phyloP scores from a whole-genome alignment of 2,888 invertebrate species.

The Patella depressa region DNA sequence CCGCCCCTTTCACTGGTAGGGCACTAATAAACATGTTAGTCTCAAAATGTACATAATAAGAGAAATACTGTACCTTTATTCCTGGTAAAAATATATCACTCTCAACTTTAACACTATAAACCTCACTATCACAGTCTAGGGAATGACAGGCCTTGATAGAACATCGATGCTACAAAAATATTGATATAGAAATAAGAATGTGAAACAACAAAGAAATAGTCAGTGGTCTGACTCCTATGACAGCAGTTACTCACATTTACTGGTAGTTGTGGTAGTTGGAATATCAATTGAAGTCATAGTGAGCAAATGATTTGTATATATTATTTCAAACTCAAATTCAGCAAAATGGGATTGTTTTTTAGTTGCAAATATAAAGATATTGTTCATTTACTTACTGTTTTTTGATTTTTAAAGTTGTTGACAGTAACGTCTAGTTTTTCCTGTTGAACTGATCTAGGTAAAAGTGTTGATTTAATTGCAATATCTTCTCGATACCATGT shows the following conservation, averaged over 20 bases:
- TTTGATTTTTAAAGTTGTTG: slow-evolving; percentile 25
- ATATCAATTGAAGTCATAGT: background rate
- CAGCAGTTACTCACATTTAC: background rate
- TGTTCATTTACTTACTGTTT: slow-evolving; percentile 27
- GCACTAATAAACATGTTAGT: no score
- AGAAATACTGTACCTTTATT: slow-evolving; percentile 16
- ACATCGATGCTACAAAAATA: slow-evolving; percentile 38
- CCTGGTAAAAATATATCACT: slow-evolving; percentile 41
- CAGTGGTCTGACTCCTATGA: no score
- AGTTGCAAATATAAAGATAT: background rate
- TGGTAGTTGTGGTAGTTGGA: background rate
- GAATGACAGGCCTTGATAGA: slow-evolving; percentile 39
- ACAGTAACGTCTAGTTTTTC: slow-evolving; percentile 21
- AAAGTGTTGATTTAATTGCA: slow-evolving; percentile 24
- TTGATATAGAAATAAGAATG: background rate
- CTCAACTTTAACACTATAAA: slow-evolving; percentile 13
- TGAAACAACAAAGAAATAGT: background rate
- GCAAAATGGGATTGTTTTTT: no score
- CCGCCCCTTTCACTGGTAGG: no score
- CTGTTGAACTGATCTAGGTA: slow-evolving; percentile 11
- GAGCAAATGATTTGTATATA: no score
- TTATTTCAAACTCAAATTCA: no score
- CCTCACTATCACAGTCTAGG: slow-evolving; percentile 25
- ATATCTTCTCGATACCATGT: slow-evolving; percentile 39
- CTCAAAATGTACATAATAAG: no score